Conservation (phyloP, 1,140 invertebrate species). For the Trichomalopsis sarcophagae region DNA sequence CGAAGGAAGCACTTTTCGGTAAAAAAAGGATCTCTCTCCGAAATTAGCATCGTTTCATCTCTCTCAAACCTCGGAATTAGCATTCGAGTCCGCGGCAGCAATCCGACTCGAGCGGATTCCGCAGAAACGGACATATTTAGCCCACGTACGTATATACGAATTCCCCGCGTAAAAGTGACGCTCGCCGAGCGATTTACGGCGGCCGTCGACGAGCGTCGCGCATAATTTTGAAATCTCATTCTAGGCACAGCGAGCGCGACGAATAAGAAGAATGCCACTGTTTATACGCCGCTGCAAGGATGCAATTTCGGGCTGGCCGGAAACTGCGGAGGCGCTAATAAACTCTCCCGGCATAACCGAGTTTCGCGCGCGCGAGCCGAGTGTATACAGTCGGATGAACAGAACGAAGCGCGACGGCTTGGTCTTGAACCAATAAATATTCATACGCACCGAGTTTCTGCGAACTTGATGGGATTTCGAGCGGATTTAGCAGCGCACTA, state of each 20-base stretch:
- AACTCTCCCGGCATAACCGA: slow-evolving; percentile 30
- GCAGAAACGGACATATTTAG: background rate
- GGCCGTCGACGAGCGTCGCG: background rate
- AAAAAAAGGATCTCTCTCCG: no score
- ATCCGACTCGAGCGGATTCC: background rate
- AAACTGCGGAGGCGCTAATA: slow-evolving; percentile 18
- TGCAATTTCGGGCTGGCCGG: background rate
- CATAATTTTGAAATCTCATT: slow-evolving; percentile 35
- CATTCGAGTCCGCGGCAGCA: background rate
- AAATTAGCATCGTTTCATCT: background rate
- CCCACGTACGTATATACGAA: background rate
- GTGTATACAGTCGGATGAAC: background rate
- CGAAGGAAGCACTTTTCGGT: no score
- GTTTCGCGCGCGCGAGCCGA: background rate
- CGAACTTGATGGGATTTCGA: slow-evolving; percentile 30
- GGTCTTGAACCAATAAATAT: slow-evolving; percentile 43
- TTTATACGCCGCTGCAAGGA: background rate
- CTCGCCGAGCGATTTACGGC: background rate
- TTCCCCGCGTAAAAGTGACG: background rate
- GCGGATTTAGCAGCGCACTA: slow-evolving; percentile 1
- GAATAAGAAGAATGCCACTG: background rate
- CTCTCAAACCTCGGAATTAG: background rate
- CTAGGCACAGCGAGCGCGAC: background rate
- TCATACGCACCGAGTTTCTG: slow-evolving; percentile 11
- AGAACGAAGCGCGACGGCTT: background rate